phyloP scores from a whole-genome alignment of 2,113 vertebrate genomes.

The Myotis lucifugus region DNA sequence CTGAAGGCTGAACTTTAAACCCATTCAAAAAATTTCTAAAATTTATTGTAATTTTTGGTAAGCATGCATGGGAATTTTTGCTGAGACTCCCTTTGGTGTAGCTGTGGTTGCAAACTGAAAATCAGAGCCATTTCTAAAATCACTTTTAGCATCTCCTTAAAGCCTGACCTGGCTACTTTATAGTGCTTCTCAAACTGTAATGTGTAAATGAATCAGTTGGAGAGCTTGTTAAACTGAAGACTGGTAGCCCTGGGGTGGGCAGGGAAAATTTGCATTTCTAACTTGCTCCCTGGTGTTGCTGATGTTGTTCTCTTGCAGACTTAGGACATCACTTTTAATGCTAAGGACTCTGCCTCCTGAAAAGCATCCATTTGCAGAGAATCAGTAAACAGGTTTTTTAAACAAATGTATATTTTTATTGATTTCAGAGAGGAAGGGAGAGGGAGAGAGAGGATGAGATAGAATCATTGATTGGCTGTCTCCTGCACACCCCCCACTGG shows the following conservation, averaged over 20 bases:
- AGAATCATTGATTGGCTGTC: too few relatives aligned
- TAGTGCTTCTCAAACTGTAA: background rate
- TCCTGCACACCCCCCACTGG: too few relatives aligned
- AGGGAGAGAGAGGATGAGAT: too few relatives aligned
- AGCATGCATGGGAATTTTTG: background rate
- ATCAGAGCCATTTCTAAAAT: constrained; percentile 14
- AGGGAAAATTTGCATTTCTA: background rate
- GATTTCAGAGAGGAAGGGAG: too few relatives aligned
- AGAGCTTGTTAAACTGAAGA: background rate
- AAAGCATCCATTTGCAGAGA: background rate
- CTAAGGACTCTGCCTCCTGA: background rate
- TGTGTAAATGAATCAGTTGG: background rate
- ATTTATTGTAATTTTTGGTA: background rate
- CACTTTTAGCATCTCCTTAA: background rate
- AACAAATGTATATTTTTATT: background rate
- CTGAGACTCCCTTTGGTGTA: background rate
- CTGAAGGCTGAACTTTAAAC: background rate
- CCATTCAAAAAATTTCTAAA: background rate
- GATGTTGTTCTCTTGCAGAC: background rate
- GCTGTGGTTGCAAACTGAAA: constrained; percentile 16
- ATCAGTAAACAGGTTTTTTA: background rate
- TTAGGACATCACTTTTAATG: background rate
- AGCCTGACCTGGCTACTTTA: background rate
- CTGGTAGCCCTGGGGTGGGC: background rate
- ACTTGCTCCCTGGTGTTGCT: background rate